These are phyloP conservation scores for Mycetomoellerius zeteki DNA, from an alignment of 1,140 invertebrate species.

Conservation along the genomic window DNA sequence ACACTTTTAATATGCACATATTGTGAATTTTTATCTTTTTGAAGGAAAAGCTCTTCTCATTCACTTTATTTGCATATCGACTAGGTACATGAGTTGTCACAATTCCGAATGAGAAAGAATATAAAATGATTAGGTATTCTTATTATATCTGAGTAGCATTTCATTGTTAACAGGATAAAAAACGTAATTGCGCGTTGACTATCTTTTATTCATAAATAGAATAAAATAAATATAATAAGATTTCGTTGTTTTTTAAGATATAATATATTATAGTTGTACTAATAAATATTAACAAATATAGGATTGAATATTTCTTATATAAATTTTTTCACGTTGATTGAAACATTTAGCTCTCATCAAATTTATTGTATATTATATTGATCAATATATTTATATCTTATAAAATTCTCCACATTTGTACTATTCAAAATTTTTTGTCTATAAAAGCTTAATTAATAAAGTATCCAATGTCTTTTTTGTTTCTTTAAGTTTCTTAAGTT, in stretches of 20 bases:
- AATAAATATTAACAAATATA: neutral
- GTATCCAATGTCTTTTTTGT: neutral
- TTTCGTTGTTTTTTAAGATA: neutral
- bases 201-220: neutral
- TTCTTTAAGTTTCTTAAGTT: neutral
- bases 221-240: neutral
- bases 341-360: neutral
- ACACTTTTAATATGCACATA: neutral
- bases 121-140: constrained; percentile 3
- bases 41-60: neutral
- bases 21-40: constrained; percentile 5
- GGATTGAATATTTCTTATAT: neutral
- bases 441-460: neutral
- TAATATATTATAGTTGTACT: neutral
- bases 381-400: neutral
- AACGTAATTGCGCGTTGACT: neutral
- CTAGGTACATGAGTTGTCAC: neutral
- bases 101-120: constrained; percentile 5
- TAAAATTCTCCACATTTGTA: neutral
- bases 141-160: constrained; percentile 3
- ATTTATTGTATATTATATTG: neutral
- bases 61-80: neutral
- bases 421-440: neutral
- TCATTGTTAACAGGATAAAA: neutral
- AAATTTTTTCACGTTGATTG: neutral